phyloP scores from a whole-genome alignment of 2,888 invertebrate species.

The Nephrocerus scutellatus region DNA sequence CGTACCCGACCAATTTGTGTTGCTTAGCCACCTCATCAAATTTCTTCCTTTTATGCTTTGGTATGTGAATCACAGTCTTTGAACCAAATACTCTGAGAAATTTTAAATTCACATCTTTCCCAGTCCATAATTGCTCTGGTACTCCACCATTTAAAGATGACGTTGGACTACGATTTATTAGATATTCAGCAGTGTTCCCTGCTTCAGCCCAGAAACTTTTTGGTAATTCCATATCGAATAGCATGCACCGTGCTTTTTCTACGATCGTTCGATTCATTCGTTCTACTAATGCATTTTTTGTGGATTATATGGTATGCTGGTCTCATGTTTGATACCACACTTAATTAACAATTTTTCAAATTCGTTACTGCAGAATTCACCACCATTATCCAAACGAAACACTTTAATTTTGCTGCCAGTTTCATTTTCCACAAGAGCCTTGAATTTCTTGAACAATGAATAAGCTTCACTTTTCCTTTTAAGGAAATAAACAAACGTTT shows the following conservation, averaged over 20 bases:
- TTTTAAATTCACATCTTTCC: constrained; percentile 30
- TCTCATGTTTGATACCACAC: constrained; percentile 8
- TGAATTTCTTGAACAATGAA: constrained; percentile 4
- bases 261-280: constrained; percentile 15
- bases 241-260: constrained; percentile 18
- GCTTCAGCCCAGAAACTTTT: constrained; percentile 36
- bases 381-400: constrained; percentile 14
- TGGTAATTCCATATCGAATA: constrained; percentile 6
- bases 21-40: constrained; percentile 30
- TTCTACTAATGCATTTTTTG: constrained; percentile 9
- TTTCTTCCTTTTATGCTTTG: constrained; percentile 31
- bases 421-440: constrained; percentile 11
- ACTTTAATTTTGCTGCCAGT: constrained; percentile 2
- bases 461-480: no score
- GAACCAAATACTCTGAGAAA: constrained; percentile 38
- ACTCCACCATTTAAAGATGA: constrained; percentile 22
- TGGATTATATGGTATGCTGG: constrained; percentile 5
- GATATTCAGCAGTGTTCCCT: constrained; percentile 10
- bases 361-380: constrained; percentile 3
- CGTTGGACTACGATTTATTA: constrained; percentile 3
- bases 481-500: no score
- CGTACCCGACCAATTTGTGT: constrained; percentile 10
- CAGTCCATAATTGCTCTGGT: constrained; percentile 37
- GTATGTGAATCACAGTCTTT: constrained; percentile 31
- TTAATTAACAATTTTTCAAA: neutral